Conservation (phyloP, 2,797 vertebrate genomes). For the Catharus ustulatus region DNA sequence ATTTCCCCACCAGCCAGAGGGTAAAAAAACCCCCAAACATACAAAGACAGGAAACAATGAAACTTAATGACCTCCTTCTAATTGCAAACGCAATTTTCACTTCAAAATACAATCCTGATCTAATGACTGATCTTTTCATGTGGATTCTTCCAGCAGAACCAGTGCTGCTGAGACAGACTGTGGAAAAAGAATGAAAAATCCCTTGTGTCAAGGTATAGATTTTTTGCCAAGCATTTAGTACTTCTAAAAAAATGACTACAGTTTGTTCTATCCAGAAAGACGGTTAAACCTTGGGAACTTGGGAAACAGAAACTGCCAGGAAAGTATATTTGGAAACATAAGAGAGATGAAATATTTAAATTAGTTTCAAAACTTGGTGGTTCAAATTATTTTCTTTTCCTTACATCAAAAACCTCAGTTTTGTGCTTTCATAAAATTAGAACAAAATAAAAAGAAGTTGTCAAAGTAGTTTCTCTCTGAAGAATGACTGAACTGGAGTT, state of each 20-base stretch:
- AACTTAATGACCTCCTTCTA: neutral
- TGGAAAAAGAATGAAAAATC: neutral
- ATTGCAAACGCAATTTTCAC: neutral
- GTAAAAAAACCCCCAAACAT: neutral
- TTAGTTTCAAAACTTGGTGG: constrained; percentile 15
- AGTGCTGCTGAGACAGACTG: neutral
- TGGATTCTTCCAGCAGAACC: neutral
- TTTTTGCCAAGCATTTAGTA: neutral
- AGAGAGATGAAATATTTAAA: constrained; percentile 24
- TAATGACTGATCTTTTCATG: neutral
- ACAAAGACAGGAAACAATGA: neutral
- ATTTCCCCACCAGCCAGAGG: neutral
- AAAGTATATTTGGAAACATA: neutral
- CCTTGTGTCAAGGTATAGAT: neutral
- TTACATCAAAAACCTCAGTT: neutral
- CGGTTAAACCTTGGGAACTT: neutral
- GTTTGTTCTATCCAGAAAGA: neutral
- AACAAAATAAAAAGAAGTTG: constrained; percentile 35
- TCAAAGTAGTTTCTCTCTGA: constrained; percentile 21
- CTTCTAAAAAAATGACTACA: neutral
- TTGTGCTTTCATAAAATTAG: neutral
- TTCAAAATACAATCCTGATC: neutral
- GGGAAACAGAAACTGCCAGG: neutral
- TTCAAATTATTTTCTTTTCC: constrained; percentile 1
- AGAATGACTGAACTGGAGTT: constrained; percentile 30